Percentiles rank a stretch among this genome's conserved stretches.
These are phyloP conservation scores for Danio jaintianensis DNA, from an alignment of 2,797 vertebrate species.

Conservation along the genomic window DNA sequence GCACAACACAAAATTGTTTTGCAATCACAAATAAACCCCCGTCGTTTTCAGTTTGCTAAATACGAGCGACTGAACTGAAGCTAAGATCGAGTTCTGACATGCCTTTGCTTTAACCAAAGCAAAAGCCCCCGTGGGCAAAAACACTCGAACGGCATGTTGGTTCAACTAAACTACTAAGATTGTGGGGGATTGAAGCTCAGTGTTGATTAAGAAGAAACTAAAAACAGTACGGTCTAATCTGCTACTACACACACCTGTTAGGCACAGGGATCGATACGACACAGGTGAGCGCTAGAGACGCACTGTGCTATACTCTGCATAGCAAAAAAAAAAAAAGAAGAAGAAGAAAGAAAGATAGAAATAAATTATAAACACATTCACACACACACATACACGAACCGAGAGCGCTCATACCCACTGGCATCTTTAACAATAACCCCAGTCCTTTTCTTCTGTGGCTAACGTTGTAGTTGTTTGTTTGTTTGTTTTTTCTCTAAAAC, in stretches of 20 bases:
- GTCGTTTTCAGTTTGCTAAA: conserved; percentile 43
- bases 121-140: conserved; percentile 28
- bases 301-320: conserved; percentile 75
- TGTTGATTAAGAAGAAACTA: conserved; percentile 18
- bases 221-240: conserved; percentile 53
- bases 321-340: conserved; percentile 66
- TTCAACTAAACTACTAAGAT: conserved; percentile 34
- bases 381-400: conserved; percentile 52
- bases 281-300: conserved; percentile 66
- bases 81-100: conserved; percentile 32
- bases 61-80: conserved; percentile 14
- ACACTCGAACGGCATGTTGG: conserved; percentile 29
- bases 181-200: conserved; percentile 8
- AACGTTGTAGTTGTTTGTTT: conserved; percentile 64
- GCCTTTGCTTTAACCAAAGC: not conserved
- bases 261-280: conserved; percentile 66
- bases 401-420: conserved; percentile 62
- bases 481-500: conserved; percentile 72
- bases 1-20: conserved; percentile 57
- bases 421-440: conserved; percentile 72
- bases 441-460: conserved; percentile 69
- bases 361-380: conserved; percentile 65
- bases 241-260: conserved; percentile 61
- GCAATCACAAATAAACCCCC: conserved; percentile 37
- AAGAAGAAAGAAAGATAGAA: conserved; percentile 31